Evolutionary conservation across 2,113 vertebrate genomes (phyloP), one percentile per base, ranked within the genome.

Genomic region (Pica pica): DNA sequence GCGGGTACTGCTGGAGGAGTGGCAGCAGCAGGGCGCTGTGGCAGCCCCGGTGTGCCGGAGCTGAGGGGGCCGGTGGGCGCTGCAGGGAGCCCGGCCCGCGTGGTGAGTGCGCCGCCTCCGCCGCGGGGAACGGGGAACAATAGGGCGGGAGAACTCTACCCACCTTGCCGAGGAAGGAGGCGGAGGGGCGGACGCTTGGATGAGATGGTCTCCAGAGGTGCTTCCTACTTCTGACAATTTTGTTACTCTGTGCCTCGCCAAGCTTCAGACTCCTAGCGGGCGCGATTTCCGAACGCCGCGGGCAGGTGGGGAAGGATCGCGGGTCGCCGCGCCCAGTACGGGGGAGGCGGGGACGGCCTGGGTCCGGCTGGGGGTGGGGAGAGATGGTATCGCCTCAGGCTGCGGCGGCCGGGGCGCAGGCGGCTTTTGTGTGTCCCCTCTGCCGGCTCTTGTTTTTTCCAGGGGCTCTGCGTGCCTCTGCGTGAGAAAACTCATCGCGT

Each of bases 21-120:
- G 35, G 56, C 94, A 83, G 55, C 52, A 53, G 71, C 80, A 55
- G 89, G 89, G 69, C 20, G 44, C 71, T 30, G 85, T 46, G 92
- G 92, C 78, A 41, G 74, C 91, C 84, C 86, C 78, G 31, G 97
- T 96, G 88, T 89, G 93, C 90, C 93, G 97, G 93, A 98, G 98
- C 97, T 98, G 98, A 98, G 97, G 97, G 96, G 96, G 97, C 41
- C 41, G 52, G 61, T 76, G 61, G 86, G 79, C 18, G 70, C 75
- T 83, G 96, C 95, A 80, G 92, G 96, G 90, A 97, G 94, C 92
- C 95, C 94, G 88, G 96, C 94, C 97, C 95, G 96, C 95, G 96
- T 97, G 98, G 98, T 98, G 95, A 98, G 98, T 97, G 80, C 27
- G 81, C 33, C 73, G 68, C 53, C 55, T 84, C 16, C 39, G 73